Conservation (phyloP, 2,113 vertebrate genomes). For the Cercopithecus mona region DNA sequence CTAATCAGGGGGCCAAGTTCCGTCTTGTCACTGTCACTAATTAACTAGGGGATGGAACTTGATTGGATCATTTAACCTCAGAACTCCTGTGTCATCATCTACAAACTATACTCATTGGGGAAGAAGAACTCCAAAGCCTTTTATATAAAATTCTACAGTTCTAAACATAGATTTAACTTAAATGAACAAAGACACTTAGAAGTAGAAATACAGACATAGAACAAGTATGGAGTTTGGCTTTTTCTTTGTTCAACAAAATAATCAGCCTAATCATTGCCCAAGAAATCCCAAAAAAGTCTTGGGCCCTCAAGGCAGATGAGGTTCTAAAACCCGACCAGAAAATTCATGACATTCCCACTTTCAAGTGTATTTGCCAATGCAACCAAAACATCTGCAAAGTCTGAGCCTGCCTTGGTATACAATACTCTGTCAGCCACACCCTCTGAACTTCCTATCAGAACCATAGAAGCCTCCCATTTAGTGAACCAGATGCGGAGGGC, state of each 20-base stretch:
- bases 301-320: not conserved
- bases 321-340: not conserved
- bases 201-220: not conserved
- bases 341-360: not conserved
- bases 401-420: not conserved
- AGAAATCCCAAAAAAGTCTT: not conserved
- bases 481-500: not conserved
- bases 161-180: not conserved
- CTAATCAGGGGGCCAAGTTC: not conserved
- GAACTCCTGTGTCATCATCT: not conserved
- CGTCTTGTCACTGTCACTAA: not conserved
- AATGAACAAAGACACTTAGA: not conserved
- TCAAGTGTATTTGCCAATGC: not conserved
- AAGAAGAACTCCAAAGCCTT: not conserved
- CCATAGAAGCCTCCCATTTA: not conserved
- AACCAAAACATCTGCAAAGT: not conserved
- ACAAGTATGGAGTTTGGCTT: not conserved
- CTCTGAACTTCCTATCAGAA: not conserved
- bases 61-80: not conserved
- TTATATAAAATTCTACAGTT: not conserved
- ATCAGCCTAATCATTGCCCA: not conserved
- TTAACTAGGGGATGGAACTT: not conserved
- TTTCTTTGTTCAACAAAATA: not conserved
- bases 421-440: not conserved
- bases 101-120: not conserved